Evolutionary conservation across 2,888 invertebrate genomes (phyloP).

Genomic region (Gonocerus acuteangulatus): DNA sequence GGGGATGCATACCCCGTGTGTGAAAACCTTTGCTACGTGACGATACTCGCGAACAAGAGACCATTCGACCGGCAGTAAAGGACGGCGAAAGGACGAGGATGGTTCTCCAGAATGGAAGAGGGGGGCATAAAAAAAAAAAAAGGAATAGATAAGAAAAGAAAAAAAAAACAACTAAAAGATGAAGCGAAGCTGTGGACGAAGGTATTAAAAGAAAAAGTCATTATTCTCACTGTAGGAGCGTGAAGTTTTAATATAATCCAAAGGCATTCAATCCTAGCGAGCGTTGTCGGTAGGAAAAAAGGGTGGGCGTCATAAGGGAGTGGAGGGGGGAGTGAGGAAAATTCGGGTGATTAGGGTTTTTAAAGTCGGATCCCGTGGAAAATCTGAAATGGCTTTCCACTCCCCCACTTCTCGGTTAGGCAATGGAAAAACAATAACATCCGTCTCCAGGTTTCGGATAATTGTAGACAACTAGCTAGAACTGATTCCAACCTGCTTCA

Average conservation of each 20-base stretch:
- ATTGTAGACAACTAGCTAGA: no score
- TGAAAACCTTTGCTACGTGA: not conserved
- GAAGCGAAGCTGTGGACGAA: not conserved
- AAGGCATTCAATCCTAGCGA: conserved; percentile 15
- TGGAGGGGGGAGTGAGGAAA: conserved; percentile 14
- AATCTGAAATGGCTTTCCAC: conserved; percentile 21
- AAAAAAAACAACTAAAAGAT: conserved; percentile 2
- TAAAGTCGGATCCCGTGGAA: conserved; percentile 21
- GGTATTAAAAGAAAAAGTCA: conserved; percentile 28
- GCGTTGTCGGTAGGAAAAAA: conserved; percentile 1
- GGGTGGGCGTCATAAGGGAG: conserved; percentile 23
- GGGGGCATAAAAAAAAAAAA: not conserved
- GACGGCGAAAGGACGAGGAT: no score
- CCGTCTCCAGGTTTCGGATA: no score
- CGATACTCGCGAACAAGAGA: not conserved
- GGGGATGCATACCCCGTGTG: not conserved
- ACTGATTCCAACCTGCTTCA: no score
- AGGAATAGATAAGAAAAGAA: not conserved
- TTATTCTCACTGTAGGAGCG: conserved; percentile 27
- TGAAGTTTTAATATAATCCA: conserved; percentile 27
- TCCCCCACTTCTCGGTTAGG: not conserved
- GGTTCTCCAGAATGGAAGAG: no score
- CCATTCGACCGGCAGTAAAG: no score
- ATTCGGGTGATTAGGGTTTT: conserved; percentile 23
- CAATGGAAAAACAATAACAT: not conserved